Evolutionary conservation across 2,797 vertebrate genomes (phyloP).

Genomic region (Sparus aurata): DNA sequence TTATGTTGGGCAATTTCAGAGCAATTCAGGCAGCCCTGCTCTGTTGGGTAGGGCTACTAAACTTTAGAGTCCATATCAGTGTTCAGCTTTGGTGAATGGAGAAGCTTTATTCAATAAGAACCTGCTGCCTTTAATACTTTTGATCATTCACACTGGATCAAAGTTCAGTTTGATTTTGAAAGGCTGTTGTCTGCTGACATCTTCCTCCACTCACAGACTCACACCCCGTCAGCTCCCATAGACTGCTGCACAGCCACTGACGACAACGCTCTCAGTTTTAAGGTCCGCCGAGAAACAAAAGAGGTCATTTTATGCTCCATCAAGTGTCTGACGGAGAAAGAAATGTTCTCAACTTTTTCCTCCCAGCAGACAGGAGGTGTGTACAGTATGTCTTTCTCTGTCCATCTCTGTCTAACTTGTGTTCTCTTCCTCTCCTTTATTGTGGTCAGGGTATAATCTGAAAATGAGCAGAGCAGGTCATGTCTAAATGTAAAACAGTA

Average conservation of each 20-base stretch:
- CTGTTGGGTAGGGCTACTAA: neutral
- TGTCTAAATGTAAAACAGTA: conserved; percentile 18
- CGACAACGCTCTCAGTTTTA: neutral
- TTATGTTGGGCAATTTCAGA: too few relatives aligned
- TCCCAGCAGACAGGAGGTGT: neutral
- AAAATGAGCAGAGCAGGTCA: neutral
- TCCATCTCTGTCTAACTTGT: neutral
- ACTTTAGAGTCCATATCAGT: conserved; percentile 1
- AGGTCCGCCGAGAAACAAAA: conserved; percentile 13
- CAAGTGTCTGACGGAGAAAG: conserved; percentile 9
- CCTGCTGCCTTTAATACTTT: neutral
- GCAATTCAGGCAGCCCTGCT: too few relatives aligned
- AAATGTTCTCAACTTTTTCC: neutral
- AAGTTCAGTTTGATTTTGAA: conserved; percentile 1
- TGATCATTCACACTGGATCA: neutral
- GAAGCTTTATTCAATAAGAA: conserved; percentile 5
- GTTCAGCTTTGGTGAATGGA: neutral
- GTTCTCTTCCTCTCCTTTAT: neutral
- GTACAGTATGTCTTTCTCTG: neutral
- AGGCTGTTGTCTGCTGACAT: conserved; percentile 3
- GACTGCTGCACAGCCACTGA: conserved; percentile 9
- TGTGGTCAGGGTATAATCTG: neutral
- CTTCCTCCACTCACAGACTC: neutral
- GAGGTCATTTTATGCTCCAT: conserved; percentile 27
- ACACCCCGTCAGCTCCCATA: neutral